These are phyloP conservation scores for Trichopoda pennipes DNA, from an alignment of 2,888 invertebrate genomes.

Conservation along the genomic window DNA sequence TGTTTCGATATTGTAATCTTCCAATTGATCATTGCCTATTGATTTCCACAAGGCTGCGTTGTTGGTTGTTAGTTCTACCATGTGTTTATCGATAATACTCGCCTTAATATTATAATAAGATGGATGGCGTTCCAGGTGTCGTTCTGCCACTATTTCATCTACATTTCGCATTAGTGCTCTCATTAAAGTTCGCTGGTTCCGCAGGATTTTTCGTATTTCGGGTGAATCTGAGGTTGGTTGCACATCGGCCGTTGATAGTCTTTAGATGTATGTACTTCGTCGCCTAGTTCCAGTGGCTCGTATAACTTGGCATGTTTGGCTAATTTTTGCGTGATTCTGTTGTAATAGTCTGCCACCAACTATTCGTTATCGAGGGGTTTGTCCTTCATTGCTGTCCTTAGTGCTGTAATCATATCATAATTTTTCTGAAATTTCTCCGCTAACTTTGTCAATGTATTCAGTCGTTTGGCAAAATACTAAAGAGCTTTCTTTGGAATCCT, in stretches of 20 bases:
- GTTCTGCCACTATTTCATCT: neutral
- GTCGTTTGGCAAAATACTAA: too few relatives aligned
- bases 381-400: neutral
- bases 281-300: neutral
- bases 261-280: neutral
- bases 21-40: neutral
- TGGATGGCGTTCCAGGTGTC: neutral
- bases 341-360: neutral
- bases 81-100: neutral
- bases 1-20: neutral
- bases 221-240: too few relatives aligned
- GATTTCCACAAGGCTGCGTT: neutral
- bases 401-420: neutral
- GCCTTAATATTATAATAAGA: neutral
- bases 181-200: too few relatives aligned
- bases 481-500: neutral
- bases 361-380: neutral
- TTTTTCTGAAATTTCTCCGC: neutral
- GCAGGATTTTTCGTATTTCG: too few relatives aligned
- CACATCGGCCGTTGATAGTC: too few relatives aligned
- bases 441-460: too few relatives aligned
- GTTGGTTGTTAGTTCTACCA: neutral
- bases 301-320: too few relatives aligned
- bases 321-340: neutral
- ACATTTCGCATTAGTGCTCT: too few relatives aligned